Base-by-base conservation (phyloP, 2,113 vertebrate species). In the Hippolais icterina region DNA sequence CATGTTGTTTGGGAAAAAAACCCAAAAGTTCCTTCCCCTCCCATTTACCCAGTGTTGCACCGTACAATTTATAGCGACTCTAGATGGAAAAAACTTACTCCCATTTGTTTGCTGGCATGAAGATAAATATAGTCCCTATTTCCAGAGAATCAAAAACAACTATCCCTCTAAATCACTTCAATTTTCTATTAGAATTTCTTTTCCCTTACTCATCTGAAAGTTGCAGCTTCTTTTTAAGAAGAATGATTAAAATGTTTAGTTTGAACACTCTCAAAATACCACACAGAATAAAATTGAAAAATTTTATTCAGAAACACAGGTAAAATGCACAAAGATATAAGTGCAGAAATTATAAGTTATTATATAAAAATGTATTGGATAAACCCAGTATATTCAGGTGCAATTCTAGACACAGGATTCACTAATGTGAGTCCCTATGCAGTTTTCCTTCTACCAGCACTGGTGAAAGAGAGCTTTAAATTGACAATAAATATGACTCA, bases 301-400 rank as follows among this genome's bases (percentile, higher is more conserved):
- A 50, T 39, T 96, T 97, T 97, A 97, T 94, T 98, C 24, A 66
- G 75, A 91, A 69, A 35, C n/a, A 95, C 31, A 90, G 37, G 20
- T 57, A 91, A 74, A 77, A 18, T 20, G 63, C 9, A 80, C 6
- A 25, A 74, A 89, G 10, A 64, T 35, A 3, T 17, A 77, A 80
- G 61, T 39, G 42, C 41, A 56, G 46, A 76, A 61, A 53, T 50
- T 0, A 0, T 54, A 69, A 72, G 6, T 69, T 71, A 41, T 18
- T 74, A 56, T 39, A 59, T 22, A 65, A 20, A 28, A 50, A 71
- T 57, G 29, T 60, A 42, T 16, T 46, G 61, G 44, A 25, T 50
- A 93, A 74, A 74, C 12, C 28, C 68, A 66, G 15, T 83, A 61
- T 33, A 85, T 59, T 90, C 52, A 70, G 54, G 53, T 44, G 42